These are phyloP conservation scores for Dicrostonyx torquatus DNA, from an alignment of 2,797 vertebrate genomes.

Conservation along the genomic window DNA sequence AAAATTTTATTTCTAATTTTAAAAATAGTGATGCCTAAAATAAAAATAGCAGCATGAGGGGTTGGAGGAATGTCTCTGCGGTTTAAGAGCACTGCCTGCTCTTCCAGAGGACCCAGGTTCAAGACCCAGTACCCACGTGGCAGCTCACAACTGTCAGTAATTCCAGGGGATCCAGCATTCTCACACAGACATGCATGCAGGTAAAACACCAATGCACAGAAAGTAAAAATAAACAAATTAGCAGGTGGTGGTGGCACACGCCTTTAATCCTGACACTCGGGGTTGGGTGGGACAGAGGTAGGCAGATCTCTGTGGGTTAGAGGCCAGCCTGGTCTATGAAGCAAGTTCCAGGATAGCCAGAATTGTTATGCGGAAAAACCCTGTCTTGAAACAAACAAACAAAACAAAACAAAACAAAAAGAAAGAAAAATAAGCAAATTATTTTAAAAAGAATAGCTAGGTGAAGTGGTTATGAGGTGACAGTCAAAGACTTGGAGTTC, in stretches of 20 bases:
- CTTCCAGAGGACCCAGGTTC: background rate
- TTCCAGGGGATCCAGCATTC: background rate
- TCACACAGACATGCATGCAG: background rate
- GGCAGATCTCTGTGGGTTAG: too few species aligned
- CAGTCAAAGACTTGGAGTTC: background rate
- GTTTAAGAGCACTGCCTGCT: background rate
- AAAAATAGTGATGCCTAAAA: background rate
- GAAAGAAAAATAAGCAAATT: background rate
- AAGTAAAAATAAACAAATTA: background rate
- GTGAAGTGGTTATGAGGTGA: background rate
- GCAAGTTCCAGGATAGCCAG: too few species aligned
- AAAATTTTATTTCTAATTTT: background rate
- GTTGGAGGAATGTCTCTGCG: background rate
- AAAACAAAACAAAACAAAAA: too few species aligned
- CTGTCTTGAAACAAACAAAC: too few species aligned
- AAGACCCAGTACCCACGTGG: background rate
- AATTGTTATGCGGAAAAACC: too few species aligned
- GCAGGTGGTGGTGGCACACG: too few species aligned
- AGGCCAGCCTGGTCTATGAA: too few species aligned
- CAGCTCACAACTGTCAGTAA: background rate
- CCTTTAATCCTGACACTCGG: too few species aligned
- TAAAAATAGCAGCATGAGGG: background rate
- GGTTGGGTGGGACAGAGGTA: too few species aligned
- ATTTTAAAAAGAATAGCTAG: background rate
- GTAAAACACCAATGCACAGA: background rate